phyloP scores from a whole-genome alignment of 2,113 vertebrate genomes.

The Barbus barbus region DNA sequence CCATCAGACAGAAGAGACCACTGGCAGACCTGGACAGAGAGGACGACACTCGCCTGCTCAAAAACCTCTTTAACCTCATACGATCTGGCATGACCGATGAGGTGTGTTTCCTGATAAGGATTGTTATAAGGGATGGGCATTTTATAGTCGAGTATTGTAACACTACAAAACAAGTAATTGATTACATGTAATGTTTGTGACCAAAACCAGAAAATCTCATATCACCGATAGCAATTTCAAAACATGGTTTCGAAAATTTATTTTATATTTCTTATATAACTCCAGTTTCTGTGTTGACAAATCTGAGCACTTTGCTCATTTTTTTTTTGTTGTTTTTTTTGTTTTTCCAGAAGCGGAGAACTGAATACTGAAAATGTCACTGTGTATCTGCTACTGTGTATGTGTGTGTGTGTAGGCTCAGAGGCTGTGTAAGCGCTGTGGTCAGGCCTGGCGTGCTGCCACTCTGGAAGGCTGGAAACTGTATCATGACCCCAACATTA shows the following conservation, averaged over 20 bases:
- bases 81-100: conserved; percentile 96
- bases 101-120: conserved; percentile 64
- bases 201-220: too few relatives aligned
- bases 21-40: conserved; percentile 94
- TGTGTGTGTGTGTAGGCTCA: conserved; percentile 81
- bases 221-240: too few relatives aligned
- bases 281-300: background rate
- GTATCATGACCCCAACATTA: conserved; percentile 93
- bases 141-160: background rate
- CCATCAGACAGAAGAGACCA: conserved; percentile 91
- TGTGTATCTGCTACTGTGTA: conserved; percentile 31
- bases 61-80: conserved; percentile 92
- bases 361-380: too few relatives aligned
- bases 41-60: conserved; percentile 88
- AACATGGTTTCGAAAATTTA: too few relatives aligned
- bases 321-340: too few relatives aligned
- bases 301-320: too few relatives aligned
- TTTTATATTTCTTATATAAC: too few relatives aligned
- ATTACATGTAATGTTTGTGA: too few relatives aligned
- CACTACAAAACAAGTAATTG: background rate
- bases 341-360: too few relatives aligned
- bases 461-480: conserved; percentile 98
- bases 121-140: background rate
- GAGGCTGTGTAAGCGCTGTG: conserved; percentile 92
- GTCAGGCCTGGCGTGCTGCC: conserved; percentile 97